Base-by-base conservation (phyloP, 2,888 invertebrate genomes). In the Xanthorhoe designata region DNA sequence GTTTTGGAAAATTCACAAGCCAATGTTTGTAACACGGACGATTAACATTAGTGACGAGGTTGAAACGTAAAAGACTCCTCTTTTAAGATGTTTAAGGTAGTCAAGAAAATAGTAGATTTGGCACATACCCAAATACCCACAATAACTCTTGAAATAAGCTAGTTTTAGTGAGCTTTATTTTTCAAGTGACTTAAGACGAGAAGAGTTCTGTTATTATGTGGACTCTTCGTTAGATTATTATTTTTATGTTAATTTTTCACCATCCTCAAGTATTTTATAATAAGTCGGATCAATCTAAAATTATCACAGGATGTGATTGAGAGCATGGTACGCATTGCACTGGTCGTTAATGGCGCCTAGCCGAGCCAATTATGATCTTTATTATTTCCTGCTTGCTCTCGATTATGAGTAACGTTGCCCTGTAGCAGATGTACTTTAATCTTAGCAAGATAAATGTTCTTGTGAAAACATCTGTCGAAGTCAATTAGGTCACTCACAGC, bases 371-470 rank as follows among this genome's bases (percentile, higher is more conserved):
- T 77, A 77, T 76, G 72, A 77, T 71, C 63, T 76, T 77, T 76
- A 76, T 75, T 75, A 83, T 82, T 84, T 85, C 83, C 83, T 82
- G 80, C 72, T 73, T 66, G 70, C 66, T 72, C 70, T 65, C 71
- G 73, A 29, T 32, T 61, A 58, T 54, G 54, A 38, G 35, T n/a
- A 57, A 49, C 32, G 7, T 45, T 45, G 55, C 55, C 24, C 15
- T 55, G 35, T 35, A 47, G 61, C 70, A 64, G 68, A 68, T 63
- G 69, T 68, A 68, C 32, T 32, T 24, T 32, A 32, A 32, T 78
- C 38, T 35, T 13, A 10, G 38, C 13, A 10, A 42, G 38, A 42
- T 32, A 32, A 32, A 32, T 32, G 38, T 42, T 42, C 13, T 42
- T 13, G 38, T 13, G 38, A 42, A 42, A 42, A 42, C 38, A 42